phyloP scores from a whole-genome alignment of 2,797 vertebrate species.

The Mormyrops attenuatus region DNA sequence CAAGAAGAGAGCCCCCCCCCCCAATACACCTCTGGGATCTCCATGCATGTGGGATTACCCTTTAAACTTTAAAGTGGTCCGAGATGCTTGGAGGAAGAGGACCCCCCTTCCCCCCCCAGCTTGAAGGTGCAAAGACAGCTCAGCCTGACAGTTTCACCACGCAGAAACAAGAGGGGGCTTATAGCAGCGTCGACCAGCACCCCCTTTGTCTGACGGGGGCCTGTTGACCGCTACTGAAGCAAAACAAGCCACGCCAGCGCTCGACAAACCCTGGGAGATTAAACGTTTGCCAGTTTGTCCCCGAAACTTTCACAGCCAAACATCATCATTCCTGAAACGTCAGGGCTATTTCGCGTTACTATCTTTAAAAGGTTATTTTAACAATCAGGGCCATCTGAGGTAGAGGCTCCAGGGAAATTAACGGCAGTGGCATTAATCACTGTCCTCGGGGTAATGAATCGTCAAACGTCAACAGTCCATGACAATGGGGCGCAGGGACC shows the following conservation, averaged over 20 bases:
- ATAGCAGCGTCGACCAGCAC: constrained; percentile 48
- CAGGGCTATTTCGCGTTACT: not conserved
- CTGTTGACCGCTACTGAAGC: constrained; percentile 58
- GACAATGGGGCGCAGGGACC: not conserved
- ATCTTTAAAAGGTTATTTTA: not conserved
- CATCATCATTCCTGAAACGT: not conserved
- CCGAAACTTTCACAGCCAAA: not conserved
- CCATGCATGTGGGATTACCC: constrained; percentile 37
- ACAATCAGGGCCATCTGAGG: not conserved
- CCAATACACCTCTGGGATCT: constrained; percentile 58
- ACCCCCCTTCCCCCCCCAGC: not conserved
- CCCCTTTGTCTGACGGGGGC: constrained; percentile 46
- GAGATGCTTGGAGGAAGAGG: constrained; percentile 45
- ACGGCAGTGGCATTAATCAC: not conserved
- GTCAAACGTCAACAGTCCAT: not conserved
- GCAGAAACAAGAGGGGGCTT: constrained; percentile 46
- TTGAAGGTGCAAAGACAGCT: constrained; percentile 55
- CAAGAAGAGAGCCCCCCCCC: constrained; percentile 44
- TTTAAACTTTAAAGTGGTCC: constrained; percentile 58
- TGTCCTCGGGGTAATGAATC: not conserved
- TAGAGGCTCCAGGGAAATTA: not conserved
- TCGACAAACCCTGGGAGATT: not conserved
- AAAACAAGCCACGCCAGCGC: constrained; percentile 51
- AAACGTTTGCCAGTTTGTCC: not conserved
- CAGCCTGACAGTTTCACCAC: constrained; percentile 52